Percentiles rank a stretch among this genome's conserved stretches.
Conservation (phyloP, 2,888 invertebrate species). For the Scaptomyza polygonia region DNA sequence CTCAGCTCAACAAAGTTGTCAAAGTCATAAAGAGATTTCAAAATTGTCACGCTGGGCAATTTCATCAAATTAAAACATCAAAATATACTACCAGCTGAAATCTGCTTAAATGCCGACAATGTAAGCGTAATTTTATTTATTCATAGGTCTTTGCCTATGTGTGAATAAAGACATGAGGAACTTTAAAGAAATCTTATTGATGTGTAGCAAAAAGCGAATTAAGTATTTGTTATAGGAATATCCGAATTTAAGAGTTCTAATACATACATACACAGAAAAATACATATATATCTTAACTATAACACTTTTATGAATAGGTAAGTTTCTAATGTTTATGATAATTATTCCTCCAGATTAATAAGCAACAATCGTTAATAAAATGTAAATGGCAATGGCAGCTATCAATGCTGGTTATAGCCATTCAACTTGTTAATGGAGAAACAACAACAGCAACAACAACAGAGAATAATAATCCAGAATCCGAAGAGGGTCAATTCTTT, state of each 20-base stretch:
- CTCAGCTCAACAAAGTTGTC: conserved; percentile 49
- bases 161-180: neutral
- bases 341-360: no score
- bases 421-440: conserved; percentile 8
- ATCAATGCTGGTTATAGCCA: conserved; percentile 23
- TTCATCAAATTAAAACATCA: conserved; percentile 27
- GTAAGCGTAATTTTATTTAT: neutral
- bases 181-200: neutral
- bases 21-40: conserved; percentile 34
- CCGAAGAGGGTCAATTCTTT: conserved; percentile 50
- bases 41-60: conserved; percentile 34
- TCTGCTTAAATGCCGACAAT: neutral
- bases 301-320: no score
- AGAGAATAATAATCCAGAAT: conserved; percentile 9
- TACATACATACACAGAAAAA: no score
- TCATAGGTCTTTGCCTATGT: neutral
- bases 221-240: no score
- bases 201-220: no score
- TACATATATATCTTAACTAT: no score
- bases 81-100: neutral
- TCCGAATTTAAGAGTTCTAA: no score
- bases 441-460: conserved; percentile 2
- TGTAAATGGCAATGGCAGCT: conserved; percentile 47
- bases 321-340: no score
- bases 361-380: no score